Percentiles rank a stretch among this genome's conserved stretches.
Conservation (phyloP, 2,797 vertebrate genomes). For the Liparis tanakae region DNA sequence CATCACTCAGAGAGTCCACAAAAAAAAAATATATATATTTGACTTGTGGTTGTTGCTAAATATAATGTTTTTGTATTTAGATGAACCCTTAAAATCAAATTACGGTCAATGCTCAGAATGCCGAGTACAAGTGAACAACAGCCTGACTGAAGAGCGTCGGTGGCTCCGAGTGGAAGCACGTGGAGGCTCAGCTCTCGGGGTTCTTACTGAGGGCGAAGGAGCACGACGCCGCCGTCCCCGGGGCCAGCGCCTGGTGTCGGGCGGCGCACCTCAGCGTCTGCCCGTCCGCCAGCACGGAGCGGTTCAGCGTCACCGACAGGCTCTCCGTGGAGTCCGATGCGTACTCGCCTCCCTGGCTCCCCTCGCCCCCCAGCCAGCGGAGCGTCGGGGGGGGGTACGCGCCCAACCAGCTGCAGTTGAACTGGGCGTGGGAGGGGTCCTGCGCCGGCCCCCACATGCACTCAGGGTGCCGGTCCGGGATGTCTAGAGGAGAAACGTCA, state of each 20-base stretch:
- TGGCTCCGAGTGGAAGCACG: conserved; percentile 34
- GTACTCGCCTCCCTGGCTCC: conserved; percentile 28
- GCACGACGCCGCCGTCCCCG: conserved; percentile 71
- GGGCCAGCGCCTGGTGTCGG: conserved; percentile 63
- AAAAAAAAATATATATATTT: no score
- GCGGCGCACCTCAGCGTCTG: conserved; percentile 84
- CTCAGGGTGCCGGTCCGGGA: conserved; percentile 75
- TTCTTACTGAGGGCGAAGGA: conserved; percentile 87
- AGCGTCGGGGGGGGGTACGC: conserved; percentile 87
- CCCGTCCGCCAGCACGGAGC: conserved; percentile 75
- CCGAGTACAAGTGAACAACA: not conserved
- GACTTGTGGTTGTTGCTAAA: not conserved
- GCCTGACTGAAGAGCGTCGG: not conserved
- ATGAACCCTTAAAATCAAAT: not conserved
- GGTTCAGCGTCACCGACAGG: conserved; percentile 78
- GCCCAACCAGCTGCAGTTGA: conserved; percentile 88
- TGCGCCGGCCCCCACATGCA: conserved; percentile 77
- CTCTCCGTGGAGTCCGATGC: conserved; percentile 53
- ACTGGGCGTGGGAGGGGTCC: conserved; percentile 62
- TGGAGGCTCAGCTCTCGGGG: conserved; percentile 48
- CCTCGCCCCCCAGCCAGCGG: conserved; percentile 77
- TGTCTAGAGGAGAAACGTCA: conserved; percentile 72
- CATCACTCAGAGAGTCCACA: no score
- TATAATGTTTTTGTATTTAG: not conserved
- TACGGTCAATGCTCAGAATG: not conserved